Percentiles rank a stretch among this genome's conserved stretches.
Evolutionary conservation across 2,797 vertebrate genomes (phyloP).

Genomic region (Chrysocyon brachyurus): DNA sequence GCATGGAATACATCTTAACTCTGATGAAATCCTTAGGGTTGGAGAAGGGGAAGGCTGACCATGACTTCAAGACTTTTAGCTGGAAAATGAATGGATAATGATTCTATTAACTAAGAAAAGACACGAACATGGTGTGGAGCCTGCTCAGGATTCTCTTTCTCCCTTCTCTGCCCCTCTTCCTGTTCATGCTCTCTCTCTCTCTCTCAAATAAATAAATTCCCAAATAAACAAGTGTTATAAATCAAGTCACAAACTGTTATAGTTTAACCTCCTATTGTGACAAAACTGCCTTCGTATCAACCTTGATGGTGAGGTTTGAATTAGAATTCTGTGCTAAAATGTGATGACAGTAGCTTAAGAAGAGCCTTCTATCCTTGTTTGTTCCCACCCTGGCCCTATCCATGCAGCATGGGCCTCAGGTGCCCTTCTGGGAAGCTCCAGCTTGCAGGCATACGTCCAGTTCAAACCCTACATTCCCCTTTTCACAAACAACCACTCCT

Average conservation of each 20-base stretch:
- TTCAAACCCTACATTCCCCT: not conserved
- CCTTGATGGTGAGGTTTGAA: not conserved
- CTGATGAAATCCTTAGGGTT: not conserved
- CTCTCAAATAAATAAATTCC: not conserved
- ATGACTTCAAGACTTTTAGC: not conserved
- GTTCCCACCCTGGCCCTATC: too few relatives aligned
- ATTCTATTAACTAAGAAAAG: not conserved
- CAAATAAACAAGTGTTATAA: not conserved
- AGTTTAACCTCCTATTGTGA: not conserved
- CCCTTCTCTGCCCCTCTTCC: not conserved
- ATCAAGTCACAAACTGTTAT: not conserved
- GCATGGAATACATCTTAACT: not conserved
- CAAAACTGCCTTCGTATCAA: not conserved
- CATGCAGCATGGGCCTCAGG: too few relatives aligned
- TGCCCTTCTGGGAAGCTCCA: not conserved
- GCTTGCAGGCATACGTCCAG: not conserved
- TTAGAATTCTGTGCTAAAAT: not conserved
- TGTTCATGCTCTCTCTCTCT: not conserved
- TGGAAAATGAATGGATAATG: not conserved
- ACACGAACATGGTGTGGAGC: not conserved
- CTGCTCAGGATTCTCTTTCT: not conserved
- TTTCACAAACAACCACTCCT: not conserved
- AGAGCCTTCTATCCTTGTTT: accelerated
- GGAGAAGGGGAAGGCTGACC: not conserved
- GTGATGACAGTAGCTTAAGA: not conserved